Base-by-base conservation (phyloP, 1,140 invertebrate genomes). In the Macrobrachium nipponense region DNA sequence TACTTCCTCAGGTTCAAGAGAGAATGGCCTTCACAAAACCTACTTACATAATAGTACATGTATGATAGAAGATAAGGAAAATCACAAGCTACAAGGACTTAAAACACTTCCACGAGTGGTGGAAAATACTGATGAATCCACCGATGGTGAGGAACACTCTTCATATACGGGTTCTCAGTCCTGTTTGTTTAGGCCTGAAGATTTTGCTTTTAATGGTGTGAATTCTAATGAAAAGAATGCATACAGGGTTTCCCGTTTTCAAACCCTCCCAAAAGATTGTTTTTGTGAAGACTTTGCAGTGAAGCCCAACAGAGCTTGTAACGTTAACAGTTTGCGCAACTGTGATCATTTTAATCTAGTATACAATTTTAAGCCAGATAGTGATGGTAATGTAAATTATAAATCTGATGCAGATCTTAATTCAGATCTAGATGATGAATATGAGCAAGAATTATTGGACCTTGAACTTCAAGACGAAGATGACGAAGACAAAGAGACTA, bases 371-470 rank as follows among this genome's bases (percentile, higher is more conserved):
- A 51, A 51, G 51, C 8, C 5, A 6, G 51, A 51, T 51, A 12
- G 51, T 51, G 51, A 51, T 51, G 51, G 51, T 8, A 51, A 51
- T 51, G 66, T 61, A 12, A 80, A 58, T 73, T 73, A 58, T 62
- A 43, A 27, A 36, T 44, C 64, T 72, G 66, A 70, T 60, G 77
- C 23, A n/a, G 68, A 72, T 20, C 23, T 73, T 17, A 70, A 27
- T 10, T 61, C 70, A 12, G 68, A 64, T 44, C 18, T 36, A 73
- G 78, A 86, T 60, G 76, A 78, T 62, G 86, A 87, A 61, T 17
- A 72, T 44, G 81, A 87, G n/a, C 73, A 82, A 80, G 78, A 81
- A 27, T 76, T 87, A 58, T 61, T 60, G 51, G 60, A 51, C 43
- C 51, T 80, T 15, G 77, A 80, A 23, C 58, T 80, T 17, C 20